Conservation (phyloP, 53 echinoderm and acorn worm genomes). For the Holothuria scabra region DNA sequence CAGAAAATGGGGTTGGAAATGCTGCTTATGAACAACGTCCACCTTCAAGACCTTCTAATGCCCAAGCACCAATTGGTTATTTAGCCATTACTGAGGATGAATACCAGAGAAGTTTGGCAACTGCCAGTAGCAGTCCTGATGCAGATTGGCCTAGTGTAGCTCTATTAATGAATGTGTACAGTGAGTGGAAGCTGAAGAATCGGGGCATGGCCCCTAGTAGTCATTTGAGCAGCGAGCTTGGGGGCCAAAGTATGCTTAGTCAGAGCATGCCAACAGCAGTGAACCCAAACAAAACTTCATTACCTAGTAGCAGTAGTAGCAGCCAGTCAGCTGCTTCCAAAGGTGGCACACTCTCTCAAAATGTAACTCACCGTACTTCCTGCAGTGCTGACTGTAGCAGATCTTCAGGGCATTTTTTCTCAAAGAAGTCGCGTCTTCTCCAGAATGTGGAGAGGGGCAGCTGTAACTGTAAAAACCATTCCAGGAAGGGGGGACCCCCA, state of each 20-base stretch:
- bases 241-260: background rate
- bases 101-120: slow-evolving; percentile 45
- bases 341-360: background rate
- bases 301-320: background rate
- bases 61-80: slow-evolving; percentile 40
- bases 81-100: slow-evolving; percentile 44
- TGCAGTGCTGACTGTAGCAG: slow-evolving; percentile 36
- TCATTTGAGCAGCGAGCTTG: background rate
- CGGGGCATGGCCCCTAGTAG: slow-evolving; percentile 13
- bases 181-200: slow-evolving; percentile 44
- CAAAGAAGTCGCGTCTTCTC: slow-evolving; percentile 50
- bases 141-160: slow-evolving; percentile 50
- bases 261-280: slow-evolving; percentile 7
- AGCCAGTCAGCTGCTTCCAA: slow-evolving; percentile 6
- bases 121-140: slow-evolving; percentile 14
- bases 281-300: slow-evolving; percentile 1
- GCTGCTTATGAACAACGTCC: background rate
- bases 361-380: background rate
- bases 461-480: slow-evolving; percentile 41
- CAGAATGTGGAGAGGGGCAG: slow-evolving; percentile 43
- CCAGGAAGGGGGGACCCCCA: slow-evolving; percentile 15
- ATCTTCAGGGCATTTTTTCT: slow-evolving; percentile 31
- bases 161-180: slow-evolving; percentile 42
- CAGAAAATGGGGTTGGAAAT: slow-evolving; percentile 16
- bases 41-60: background rate